Conservation (phyloP, 2,113 vertebrate species). For the Anhinga anhinga region DNA sequence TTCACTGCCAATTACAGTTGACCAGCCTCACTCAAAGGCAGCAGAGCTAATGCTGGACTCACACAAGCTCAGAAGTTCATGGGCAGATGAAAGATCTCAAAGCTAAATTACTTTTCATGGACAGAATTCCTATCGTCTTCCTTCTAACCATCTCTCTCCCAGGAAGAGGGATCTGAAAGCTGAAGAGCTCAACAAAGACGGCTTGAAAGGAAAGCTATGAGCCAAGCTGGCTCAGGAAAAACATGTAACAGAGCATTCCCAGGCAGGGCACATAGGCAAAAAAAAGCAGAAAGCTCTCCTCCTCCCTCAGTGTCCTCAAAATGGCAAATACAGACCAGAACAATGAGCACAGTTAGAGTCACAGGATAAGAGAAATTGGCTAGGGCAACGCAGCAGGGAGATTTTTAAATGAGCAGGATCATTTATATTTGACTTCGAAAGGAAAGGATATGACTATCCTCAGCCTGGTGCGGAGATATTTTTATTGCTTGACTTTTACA, state of each 20-base stretch:
- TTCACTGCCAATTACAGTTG: slow-evolving; percentile 33
- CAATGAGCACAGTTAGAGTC: neutral
- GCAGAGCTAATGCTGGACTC: neutral
- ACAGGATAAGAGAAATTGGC: neutral
- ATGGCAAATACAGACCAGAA: neutral
- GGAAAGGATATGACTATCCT: slow-evolving; percentile 33
- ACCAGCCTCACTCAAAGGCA: neutral
- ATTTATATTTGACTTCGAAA: slow-evolving; percentile 55
- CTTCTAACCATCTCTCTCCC: neutral
- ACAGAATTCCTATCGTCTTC: neutral
- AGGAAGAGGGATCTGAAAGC: neutral
- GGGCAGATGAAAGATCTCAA: slow-evolving; percentile 14
- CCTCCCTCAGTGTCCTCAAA: neutral
- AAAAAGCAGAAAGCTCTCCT: neutral
- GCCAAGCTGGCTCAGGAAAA: neutral
- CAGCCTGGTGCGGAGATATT: slow-evolving; percentile 38
- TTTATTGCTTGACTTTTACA: slow-evolving; percentile 58
- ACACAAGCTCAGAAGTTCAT: neutral
- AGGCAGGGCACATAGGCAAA: neutral
- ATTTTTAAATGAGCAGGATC: slow-evolving; percentile 60
- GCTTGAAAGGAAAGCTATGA: neutral
- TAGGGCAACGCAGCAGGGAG: slow-evolving; percentile 14
- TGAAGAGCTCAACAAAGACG: neutral
- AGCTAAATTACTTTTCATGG: neutral
- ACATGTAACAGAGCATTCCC: neutral